These are phyloP conservation scores for Scaptomyza polygonia DNA, from an alignment of 2,888 invertebrate genomes.

Conservation along the genomic window DNA sequence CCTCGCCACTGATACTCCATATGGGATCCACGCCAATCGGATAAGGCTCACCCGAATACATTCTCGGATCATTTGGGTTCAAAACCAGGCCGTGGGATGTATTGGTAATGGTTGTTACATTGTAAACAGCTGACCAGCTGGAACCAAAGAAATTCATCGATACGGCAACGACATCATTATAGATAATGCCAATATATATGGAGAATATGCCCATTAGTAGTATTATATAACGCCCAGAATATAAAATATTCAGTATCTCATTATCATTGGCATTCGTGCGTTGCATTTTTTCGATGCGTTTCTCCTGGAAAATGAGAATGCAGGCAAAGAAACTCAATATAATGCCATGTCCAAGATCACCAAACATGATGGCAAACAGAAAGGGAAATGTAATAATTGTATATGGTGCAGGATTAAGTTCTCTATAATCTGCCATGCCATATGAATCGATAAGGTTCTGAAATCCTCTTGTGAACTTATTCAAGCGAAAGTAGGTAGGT, in stretches of 20 bases:
- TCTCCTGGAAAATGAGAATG: conserved; percentile 92
- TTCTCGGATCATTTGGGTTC: conserved; percentile 85
- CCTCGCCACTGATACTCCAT: conserved; percentile 90
- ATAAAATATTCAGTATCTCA: conserved; percentile 98
- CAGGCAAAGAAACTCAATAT: conserved; percentile 92
- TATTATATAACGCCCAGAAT: conserved; percentile 98
- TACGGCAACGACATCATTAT: conserved; percentile 98
- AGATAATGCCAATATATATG: conserved; percentile 98
- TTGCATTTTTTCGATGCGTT: conserved; percentile 86
- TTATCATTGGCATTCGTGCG: conserved; percentile 85
- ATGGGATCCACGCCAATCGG: conserved; percentile 92
- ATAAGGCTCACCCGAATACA: conserved; percentile 85
- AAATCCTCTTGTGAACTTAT: conserved; percentile 96
- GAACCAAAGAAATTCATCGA: conserved; percentile 96
- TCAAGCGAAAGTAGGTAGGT: conserved; percentile 95
- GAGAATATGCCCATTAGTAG: conserved; percentile 98
- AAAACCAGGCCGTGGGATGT: conserved; percentile 85
- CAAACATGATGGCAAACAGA: conserved; percentile 98
- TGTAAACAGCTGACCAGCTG: conserved; percentile 89
- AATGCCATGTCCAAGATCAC: conserved; percentile 95
- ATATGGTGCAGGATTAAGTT: conserved; percentile 95
- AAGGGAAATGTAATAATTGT: conserved; percentile 97
- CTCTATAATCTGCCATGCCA: conserved; percentile 96
- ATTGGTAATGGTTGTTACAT: conserved; percentile 84
- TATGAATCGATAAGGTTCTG: conserved; percentile 93